Evolutionary conservation across 92 coral and sea anemone species (phyloP).

Genomic region (Zoanthus sansibaricus): DNA sequence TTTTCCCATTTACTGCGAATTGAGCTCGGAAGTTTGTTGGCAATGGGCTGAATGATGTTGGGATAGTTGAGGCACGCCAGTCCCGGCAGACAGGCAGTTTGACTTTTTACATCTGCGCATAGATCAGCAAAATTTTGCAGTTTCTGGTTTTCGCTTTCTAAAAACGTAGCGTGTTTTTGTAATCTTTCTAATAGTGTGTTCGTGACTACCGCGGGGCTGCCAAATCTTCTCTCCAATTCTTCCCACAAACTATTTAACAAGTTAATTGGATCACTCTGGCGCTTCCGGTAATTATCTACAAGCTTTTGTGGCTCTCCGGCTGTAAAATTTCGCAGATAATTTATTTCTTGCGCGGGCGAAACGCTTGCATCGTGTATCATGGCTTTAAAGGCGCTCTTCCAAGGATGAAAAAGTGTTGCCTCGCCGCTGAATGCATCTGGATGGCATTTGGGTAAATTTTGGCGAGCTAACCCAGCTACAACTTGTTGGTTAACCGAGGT

Average conservation of each 20-base stretch:
- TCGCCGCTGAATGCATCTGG: slow-evolving; percentile 51
- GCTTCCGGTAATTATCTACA: slow-evolving; percentile 65
- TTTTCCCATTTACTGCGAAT: slow-evolving; percentile 69
- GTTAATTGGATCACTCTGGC: slow-evolving; percentile 45
- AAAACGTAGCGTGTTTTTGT: slow-evolving; percentile 50
- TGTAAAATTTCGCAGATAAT: slow-evolving; percentile 69
- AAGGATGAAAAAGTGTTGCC: slow-evolving; percentile 73
- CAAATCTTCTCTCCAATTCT: slow-evolving; percentile 71
- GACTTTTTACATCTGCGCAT: slow-evolving; percentile 70
- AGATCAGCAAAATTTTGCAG: slow-evolving; percentile 62
- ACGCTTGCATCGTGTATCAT: slow-evolving; percentile 67
- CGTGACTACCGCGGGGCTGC: slow-evolving; percentile 73
- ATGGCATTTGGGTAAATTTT: slow-evolving; percentile 47
- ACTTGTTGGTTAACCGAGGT: slow-evolving; percentile 29
- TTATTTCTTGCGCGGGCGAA: slow-evolving; percentile 61
- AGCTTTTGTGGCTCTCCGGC: slow-evolving; percentile 57
- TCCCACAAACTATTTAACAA: slow-evolving; percentile 52
- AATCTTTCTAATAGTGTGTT: too few relatives aligned
- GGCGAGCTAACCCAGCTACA: slow-evolving; percentile 47
- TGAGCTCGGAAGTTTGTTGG: slow-evolving; percentile 53
- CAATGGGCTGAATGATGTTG: slow-evolving; percentile 66
- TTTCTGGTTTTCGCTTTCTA: slow-evolving; percentile 46
- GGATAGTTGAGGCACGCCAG: slow-evolving; percentile 68
- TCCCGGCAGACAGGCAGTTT: slow-evolving; percentile 56
- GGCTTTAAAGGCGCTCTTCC: slow-evolving; percentile 70